These are phyloP conservation scores for Isichthys henryi DNA, from an alignment of 2,113 vertebrate genomes.

Conservation along the genomic window DNA sequence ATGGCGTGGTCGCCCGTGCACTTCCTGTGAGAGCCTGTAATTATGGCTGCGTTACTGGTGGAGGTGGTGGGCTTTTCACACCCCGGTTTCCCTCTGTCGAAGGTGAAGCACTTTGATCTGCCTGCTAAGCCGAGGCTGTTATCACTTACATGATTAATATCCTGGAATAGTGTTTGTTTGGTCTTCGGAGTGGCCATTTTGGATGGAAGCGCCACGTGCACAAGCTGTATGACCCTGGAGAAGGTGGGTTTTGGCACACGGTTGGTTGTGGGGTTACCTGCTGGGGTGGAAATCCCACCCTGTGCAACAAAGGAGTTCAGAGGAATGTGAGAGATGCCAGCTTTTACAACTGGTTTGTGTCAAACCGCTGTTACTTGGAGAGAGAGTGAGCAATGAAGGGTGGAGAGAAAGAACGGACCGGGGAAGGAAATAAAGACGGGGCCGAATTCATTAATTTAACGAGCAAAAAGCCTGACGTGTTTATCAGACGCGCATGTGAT, in stretches of 20 bases:
- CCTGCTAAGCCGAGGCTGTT: neutral
- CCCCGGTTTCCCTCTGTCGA: slow-evolving; percentile 13
- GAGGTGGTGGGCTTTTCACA: neutral
- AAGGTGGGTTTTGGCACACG: neutral
- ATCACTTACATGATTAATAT: neutral
- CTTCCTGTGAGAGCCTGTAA: neutral
- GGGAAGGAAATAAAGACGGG: slow-evolving; percentile 13
- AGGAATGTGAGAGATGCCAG: slow-evolving; percentile 30
- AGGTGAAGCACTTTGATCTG: neutral
- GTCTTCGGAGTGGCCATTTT: neutral
- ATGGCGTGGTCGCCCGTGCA: neutral
- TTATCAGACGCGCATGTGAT: slow-evolving; percentile 32
- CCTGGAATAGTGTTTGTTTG: neutral
- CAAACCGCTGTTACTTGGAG: slow-evolving; percentile 20
- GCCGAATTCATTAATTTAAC: slow-evolving; percentile 31
- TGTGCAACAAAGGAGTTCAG: slow-evolving; percentile 30
- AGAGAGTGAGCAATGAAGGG: slow-evolving; percentile 12
- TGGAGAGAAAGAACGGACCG: neutral
- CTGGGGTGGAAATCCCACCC: slow-evolving; percentile 19
- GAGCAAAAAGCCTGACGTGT: slow-evolving; percentile 30
- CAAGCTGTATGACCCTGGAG: neutral
- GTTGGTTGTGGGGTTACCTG: slow-evolving; percentile 26
- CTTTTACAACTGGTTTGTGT: slow-evolving; percentile 23
- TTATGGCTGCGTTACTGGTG: neutral
- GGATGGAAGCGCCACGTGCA: neutral